These are phyloP conservation scores for Ptilodon capucinus DNA, from an alignment of 2,888 invertebrate genomes.

Conservation along the genomic window DNA sequence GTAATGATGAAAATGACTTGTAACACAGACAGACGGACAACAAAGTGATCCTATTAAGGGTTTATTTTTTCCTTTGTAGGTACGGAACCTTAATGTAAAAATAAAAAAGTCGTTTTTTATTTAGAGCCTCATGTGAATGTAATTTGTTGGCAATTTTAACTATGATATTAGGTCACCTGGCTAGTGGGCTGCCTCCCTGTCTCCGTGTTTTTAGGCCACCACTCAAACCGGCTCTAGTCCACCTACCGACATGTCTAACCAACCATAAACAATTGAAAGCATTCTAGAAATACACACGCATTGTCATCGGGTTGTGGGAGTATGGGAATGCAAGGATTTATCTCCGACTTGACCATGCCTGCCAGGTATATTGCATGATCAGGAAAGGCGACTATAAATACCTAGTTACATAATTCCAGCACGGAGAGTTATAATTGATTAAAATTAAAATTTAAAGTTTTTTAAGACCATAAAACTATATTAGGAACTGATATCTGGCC, in stretches of 20 bases:
- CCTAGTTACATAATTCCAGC: too few species aligned
- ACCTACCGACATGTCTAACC: neutral
- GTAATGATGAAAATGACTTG: too few species aligned
- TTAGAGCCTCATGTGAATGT: too few species aligned
- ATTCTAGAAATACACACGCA: slow-evolving; percentile 1
- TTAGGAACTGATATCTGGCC: neutral
- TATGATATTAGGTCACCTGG: neutral
- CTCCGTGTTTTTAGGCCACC: neutral
- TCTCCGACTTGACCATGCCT: neutral
- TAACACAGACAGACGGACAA: too few species aligned
- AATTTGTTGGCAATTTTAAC: neutral
- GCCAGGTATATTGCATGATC: neutral
- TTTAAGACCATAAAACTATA: slow-evolving; percentile 2
- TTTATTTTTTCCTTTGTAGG: too few species aligned
- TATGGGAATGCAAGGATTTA: slow-evolving; percentile 8
- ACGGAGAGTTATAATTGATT: too few species aligned
- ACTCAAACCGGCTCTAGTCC: neutral
- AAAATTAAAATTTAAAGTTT: too few species aligned
- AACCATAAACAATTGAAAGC: neutral
- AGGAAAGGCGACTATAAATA: too few species aligned
- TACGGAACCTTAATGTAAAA: too few species aligned
- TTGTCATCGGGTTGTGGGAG: slow-evolving; percentile 6
- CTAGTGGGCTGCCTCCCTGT: neutral
- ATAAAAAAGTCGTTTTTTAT: too few species aligned
- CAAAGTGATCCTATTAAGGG: too few species aligned